A percentile compares a stretch with the other conserved stretches of the same genome.
Evolutionary conservation across 1,140 invertebrate genomes (phyloP).

Genomic region (Diorhabda elongata): DNA sequence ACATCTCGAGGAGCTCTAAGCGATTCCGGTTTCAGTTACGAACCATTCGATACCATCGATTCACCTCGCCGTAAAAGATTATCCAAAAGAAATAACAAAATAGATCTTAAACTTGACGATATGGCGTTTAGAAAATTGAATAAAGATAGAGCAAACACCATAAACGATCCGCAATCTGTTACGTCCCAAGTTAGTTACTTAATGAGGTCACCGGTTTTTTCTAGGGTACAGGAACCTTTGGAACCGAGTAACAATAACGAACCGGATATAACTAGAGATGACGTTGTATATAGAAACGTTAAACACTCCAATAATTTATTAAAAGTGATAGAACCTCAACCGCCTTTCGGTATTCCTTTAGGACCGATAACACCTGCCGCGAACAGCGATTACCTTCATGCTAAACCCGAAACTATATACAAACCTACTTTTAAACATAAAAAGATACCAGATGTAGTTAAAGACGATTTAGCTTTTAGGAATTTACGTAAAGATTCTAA

Average conservation of each 20-base stretch:
- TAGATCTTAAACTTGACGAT: slow-evolving; percentile 69
- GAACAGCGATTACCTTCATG: slow-evolving; percentile 78
- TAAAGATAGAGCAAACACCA: slow-evolving; percentile 52
- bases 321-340: slow-evolving; percentile 73
- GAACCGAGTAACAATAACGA: slow-evolving; percentile 60
- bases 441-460: slow-evolving; percentile 73
- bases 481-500: slow-evolving; percentile 73
- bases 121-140: slow-evolving; percentile 73
- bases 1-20: slow-evolving; percentile 35
- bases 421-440: slow-evolving; percentile 60
- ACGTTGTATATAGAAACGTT: slow-evolving; percentile 76
- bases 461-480: slow-evolving; percentile 82
- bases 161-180: slow-evolving; percentile 53
- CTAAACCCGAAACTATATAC: slow-evolving; percentile 58
- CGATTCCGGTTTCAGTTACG: slow-evolving; percentile 44
- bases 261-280: slow-evolving; percentile 77
- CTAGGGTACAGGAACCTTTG: slow-evolving; percentile 47
- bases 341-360: slow-evolving; percentile 84
- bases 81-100: slow-evolving; percentile 48
- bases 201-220: slow-evolving; percentile 63
- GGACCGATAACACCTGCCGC: slow-evolving; percentile 71
- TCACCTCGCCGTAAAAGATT: slow-evolving; percentile 35
- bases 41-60: slow-evolving; percentile 39
- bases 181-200: slow-evolving; percentile 68
- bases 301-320: slow-evolving; percentile 69